A percentile compares a stretch with the other conserved stretches of the same genome.
phyloP scores from a whole-genome alignment of 2,113 vertebrate species.

The Gallinago jamesoni region DNA sequence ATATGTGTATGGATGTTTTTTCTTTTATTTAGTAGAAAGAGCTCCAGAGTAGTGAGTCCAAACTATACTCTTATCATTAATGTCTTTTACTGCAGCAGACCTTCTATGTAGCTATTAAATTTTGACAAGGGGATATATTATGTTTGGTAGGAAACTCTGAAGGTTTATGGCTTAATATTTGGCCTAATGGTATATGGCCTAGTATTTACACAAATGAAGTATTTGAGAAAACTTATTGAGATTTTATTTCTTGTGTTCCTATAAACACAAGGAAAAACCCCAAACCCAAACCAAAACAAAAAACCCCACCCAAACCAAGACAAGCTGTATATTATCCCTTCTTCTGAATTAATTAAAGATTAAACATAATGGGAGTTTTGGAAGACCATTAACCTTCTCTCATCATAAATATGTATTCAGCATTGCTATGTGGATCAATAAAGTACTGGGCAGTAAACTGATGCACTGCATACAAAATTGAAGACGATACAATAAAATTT shows the following conservation, averaged over 20 bases:
- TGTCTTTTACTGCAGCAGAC: not conserved
- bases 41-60: not conserved
- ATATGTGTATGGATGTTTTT: not conserved
- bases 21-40: not conserved
- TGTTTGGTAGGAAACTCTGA: not conserved
- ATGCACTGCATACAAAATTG: not conserved
- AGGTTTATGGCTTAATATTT: not conserved
- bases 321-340: not conserved
- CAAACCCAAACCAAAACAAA: not conserved
- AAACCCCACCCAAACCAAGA: fast-evolving
- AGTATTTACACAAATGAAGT: not conserved
- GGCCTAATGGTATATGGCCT: not conserved
- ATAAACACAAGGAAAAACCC: not conserved
- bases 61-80: not conserved
- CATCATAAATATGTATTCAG: not conserved
- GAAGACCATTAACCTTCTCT: not conserved
- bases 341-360: not conserved
- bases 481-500: not conserved
- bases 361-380: not conserved
- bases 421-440: not conserved
- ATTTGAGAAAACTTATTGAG: not conserved
- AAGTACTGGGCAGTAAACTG: not conserved
- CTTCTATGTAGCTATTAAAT: not conserved
- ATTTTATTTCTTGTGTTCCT: not conserved
- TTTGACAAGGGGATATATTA: not conserved